phyloP scores from a whole-genome alignment of 2,113 vertebrate species.

The Strix aluco region DNA sequence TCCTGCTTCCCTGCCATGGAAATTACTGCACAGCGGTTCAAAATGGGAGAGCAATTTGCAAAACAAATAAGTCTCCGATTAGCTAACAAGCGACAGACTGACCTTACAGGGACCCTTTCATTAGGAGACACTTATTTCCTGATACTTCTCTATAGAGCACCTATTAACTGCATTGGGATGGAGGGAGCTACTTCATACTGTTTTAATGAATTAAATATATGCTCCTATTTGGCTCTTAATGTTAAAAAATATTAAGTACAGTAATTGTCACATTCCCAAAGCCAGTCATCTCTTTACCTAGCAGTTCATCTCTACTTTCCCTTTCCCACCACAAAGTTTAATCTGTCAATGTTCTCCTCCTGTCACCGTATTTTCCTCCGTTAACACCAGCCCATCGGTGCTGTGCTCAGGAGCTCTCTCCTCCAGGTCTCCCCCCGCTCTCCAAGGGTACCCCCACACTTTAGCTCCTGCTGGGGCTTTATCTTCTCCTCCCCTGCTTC shows the following conservation, averaged over 20 bases:
- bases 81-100: slow-evolving; percentile 56
- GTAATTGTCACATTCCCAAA: slow-evolving; percentile 53
- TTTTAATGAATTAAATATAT: slow-evolving; percentile 64
- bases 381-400: background rate
- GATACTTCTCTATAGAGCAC: slow-evolving; percentile 23
- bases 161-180: slow-evolving; percentile 48
- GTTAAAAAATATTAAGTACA: slow-evolving; percentile 13
- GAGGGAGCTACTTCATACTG: slow-evolving; percentile 38
- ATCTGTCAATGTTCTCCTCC: background rate
- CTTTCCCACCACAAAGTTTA: background rate
- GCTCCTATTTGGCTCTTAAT: slow-evolving; percentile 44
- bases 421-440: background rate
- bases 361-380: background rate
- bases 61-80: slow-evolving; percentile 69
- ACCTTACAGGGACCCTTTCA: slow-evolving; percentile 68
- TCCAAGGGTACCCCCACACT: background rate
- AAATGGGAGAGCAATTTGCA: slow-evolving; percentile 67
- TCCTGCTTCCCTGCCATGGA: slow-evolving; percentile 36
- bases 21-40: slow-evolving; percentile 33
- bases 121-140: slow-evolving; percentile 58
- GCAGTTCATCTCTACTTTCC: background rate
- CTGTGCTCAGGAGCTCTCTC: background rate
- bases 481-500: background rate
- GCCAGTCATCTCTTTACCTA: background rate
- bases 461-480: background rate